These are phyloP conservation scores for Stramonita haemastoma DNA, from an alignment of 2,888 invertebrate species.

Conservation along the genomic window DNA sequence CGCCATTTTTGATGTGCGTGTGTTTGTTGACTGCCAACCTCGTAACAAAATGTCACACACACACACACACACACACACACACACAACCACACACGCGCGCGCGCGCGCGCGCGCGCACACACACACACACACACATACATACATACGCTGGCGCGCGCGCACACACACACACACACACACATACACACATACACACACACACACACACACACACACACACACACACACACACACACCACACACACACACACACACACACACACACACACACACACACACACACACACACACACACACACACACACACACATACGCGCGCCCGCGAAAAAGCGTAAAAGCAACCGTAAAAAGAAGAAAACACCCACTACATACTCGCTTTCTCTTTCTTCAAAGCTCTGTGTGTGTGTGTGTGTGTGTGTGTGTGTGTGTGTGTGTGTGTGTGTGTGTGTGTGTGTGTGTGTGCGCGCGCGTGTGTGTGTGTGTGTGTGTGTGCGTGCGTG, in stretches of 20 bases:
- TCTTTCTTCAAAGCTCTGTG: neutral
- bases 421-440: neutral
- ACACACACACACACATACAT: neutral
- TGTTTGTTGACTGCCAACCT: no score
- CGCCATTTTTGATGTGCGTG: no score
- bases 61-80: neutral
- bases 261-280: no score
- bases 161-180: neutral
- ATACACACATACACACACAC: neutral
- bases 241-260: neutral
- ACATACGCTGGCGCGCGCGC: neutral
- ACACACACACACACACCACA: neutral
- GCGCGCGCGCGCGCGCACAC: neutral
- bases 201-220: neutral
- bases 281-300: no score
- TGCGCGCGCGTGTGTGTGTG: no score
- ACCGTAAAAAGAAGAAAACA: no score
- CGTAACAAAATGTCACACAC: neutral
- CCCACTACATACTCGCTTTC: no score
- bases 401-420: neutral
- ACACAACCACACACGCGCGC: neutral
- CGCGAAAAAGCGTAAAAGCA: no score
- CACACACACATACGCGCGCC: no score
- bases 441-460: neutral
- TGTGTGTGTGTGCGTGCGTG: no score